Conservation (phyloP, 2,113 vertebrate species). For the Athene noctua region DNA sequence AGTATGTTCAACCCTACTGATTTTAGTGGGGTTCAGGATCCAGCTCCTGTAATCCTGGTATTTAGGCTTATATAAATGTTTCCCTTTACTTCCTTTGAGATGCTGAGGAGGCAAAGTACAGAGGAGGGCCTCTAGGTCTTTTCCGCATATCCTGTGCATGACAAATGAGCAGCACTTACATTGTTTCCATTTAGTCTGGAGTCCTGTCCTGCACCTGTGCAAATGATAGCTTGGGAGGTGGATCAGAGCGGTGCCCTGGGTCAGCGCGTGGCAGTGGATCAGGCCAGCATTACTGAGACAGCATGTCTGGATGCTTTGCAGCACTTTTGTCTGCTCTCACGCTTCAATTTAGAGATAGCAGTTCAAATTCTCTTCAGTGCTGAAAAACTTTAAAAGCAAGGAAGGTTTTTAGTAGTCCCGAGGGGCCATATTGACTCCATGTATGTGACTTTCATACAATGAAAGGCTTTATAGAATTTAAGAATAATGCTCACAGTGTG, state of each 20-base stretch:
- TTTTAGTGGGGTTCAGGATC: not conserved
- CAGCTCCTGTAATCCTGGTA: not conserved
- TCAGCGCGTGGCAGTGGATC: not conserved
- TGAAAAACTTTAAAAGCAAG: not conserved
- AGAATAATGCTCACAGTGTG: slow-evolving; percentile 23
- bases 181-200: not conserved
- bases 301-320: not conserved
- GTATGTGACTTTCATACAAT: not conserved
- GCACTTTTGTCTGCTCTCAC: not conserved
- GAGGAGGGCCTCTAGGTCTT: not conserved
- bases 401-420: not conserved
- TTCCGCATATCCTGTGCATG: not conserved
- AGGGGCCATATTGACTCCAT: not conserved
- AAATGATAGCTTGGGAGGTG: not conserved
- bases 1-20: not conserved
- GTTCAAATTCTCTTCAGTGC: not conserved
- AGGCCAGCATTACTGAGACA: not conserved
- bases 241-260: not conserved
- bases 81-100: not conserved
- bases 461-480: slow-evolving; percentile 26
- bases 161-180: not conserved
- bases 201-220: not conserved
- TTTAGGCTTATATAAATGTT: not conserved
- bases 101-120: not conserved
- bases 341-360: not conserved